These are phyloP conservation scores for Cavia porcellus DNA, from an alignment of 2,113 vertebrate species.

Conservation along the genomic window DNA sequence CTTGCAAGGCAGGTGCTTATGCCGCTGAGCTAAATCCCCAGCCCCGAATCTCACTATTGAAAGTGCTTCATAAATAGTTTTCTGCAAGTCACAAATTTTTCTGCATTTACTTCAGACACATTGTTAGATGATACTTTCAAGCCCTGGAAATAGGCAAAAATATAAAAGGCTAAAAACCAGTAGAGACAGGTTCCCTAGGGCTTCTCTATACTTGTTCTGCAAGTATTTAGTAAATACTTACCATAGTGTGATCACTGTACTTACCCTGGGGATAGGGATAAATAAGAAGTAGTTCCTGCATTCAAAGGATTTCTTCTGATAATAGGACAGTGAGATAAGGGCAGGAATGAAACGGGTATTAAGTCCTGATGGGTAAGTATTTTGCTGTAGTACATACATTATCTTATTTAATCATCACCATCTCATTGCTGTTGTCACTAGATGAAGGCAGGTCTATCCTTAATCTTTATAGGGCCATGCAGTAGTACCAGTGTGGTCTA, in stretches of 20 bases:
- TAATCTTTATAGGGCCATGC: neutral
- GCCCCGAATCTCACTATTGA: neutral
- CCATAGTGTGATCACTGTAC: neutral
- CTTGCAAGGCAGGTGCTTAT: too few relatives aligned
- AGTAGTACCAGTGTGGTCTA: neutral
- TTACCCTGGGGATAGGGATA: neutral
- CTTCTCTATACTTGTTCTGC: neutral
- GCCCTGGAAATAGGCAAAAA: neutral
- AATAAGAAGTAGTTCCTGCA: neutral
- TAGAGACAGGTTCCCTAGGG: neutral
- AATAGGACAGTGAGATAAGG: neutral
- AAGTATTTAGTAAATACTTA: neutral
- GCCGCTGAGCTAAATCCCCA: too few relatives aligned
- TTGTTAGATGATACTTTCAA: neutral
- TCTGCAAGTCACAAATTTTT: neutral
- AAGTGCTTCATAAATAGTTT: neutral
- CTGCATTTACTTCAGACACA: neutral
- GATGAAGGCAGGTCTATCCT: neutral
- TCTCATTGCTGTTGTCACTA: neutral
- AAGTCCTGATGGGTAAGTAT: neutral
- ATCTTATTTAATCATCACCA: neutral
- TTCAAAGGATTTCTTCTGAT: constrained; percentile 2
- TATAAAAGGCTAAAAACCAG: neutral
- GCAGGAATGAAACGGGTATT: neutral
- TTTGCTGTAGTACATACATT: neutral